Evolutionary conservation across 2,888 invertebrate species (phyloP).

Genomic region (Ormia ochracea): DNA sequence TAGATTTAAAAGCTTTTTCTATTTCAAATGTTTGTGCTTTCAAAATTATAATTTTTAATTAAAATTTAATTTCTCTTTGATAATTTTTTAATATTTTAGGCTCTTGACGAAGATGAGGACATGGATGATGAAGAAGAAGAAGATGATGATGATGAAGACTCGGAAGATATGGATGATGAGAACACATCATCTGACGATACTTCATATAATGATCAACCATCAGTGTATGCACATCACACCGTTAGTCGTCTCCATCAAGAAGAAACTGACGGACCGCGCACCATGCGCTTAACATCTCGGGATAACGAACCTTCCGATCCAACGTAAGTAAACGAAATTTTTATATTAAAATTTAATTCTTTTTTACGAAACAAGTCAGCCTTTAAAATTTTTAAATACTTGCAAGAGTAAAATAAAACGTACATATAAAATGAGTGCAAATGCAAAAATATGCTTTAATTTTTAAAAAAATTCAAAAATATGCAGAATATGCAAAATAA

Average conservation of each 20-base stretch:
- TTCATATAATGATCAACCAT: conserved; percentile 74
- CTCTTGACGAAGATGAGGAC: conserved; percentile 63
- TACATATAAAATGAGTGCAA: too few species aligned
- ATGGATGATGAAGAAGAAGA: conserved; percentile 69
- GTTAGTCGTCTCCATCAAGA: conserved; percentile 74
- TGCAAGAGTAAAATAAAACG: too few species aligned
- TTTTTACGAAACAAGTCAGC: too few species aligned
- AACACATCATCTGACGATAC: conserved; percentile 66
- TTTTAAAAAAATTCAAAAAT: too few species aligned
- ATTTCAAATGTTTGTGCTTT: too few species aligned
- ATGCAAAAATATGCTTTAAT: too few species aligned
- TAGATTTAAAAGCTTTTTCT: too few species aligned
- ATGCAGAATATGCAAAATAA: too few species aligned
- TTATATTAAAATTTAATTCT: too few species aligned
- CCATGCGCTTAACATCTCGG: conserved; percentile 71
- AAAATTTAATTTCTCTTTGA: neutral
- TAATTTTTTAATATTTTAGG: conserved; percentile 26
- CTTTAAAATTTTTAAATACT: too few species aligned
- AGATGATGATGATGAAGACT: conserved; percentile 72
- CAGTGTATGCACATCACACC: conserved; percentile 73
- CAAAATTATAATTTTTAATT: neutral
- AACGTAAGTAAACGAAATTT: conserved; percentile 70
- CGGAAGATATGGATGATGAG: conserved; percentile 70
- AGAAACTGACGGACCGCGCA: conserved; percentile 72
- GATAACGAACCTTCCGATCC: conserved; percentile 73